phyloP scores from a whole-genome alignment of 2,888 invertebrate genomes.

The Scaptomyza parva region DNA sequence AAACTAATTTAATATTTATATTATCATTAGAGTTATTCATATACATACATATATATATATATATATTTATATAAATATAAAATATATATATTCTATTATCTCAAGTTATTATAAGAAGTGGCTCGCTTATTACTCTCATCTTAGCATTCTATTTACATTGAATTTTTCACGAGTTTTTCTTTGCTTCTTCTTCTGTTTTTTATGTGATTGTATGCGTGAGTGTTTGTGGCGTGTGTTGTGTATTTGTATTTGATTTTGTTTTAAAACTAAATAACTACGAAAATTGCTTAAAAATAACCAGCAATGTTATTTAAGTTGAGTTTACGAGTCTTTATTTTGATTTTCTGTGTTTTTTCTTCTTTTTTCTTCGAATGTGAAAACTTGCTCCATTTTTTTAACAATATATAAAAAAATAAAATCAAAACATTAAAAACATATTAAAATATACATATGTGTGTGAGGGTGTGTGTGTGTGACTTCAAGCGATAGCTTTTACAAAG shows the following conservation, averaged over 20 bases:
- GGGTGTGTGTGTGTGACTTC: constrained; percentile 9
- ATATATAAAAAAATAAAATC: constrained; percentile 13
- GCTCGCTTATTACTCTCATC: constrained; percentile 14
- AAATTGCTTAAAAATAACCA: constrained; percentile 51
- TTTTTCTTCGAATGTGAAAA: constrained; percentile 15
- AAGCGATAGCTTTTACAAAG: constrained; percentile 30
- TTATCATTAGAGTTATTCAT: constrained; percentile 37
- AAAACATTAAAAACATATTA: constrained; percentile 61
- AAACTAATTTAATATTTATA: constrained; percentile 33
- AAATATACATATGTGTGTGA: constrained; percentile 59
- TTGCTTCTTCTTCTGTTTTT: background rate
- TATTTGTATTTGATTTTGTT: constrained; percentile 14
- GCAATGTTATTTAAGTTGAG: constrained; percentile 37
- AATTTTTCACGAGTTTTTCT: constrained; percentile 38
- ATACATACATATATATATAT: constrained; percentile 33
- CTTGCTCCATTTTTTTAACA: constrained; percentile 18
- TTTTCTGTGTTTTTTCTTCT: constrained; percentile 4
- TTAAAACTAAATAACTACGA: constrained; percentile 78
- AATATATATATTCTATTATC: constrained; percentile 6
- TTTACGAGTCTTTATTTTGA: constrained; percentile 24
- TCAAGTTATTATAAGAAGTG: constrained; percentile 36
- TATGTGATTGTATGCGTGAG: constrained; percentile 11
- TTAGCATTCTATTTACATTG: constrained; percentile 59
- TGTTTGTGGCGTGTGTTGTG: constrained; percentile 16
- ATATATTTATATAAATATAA: constrained; percentile 1